These are phyloP conservation scores for Cebidichthys violaceus DNA, from an alignment of 2,113 vertebrate genomes.

Conservation along the genomic window DNA sequence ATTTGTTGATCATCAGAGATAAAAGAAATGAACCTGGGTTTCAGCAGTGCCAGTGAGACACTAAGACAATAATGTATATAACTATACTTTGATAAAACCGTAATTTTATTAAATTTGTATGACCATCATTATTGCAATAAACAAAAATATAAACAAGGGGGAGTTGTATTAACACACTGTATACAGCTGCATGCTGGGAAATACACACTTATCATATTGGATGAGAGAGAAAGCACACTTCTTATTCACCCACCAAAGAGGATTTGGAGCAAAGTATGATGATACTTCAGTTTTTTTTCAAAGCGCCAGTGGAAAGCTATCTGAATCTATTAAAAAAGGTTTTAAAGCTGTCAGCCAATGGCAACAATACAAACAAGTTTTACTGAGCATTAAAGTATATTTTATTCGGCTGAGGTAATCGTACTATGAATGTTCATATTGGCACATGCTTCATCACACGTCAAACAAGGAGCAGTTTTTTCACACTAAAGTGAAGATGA, in stretches of 20 bases:
- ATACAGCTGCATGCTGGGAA: background rate
- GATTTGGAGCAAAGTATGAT: background rate
- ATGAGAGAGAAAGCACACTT: background rate
- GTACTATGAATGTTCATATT: background rate
- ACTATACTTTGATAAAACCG: background rate
- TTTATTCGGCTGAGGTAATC: background rate
- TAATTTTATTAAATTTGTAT: background rate
- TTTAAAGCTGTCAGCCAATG: background rate
- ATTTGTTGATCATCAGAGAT: conserved; percentile 55
- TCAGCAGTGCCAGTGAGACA: background rate
- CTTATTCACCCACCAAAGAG: background rate
- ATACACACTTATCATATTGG: background rate
- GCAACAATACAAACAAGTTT: background rate
- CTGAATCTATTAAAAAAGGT: background rate
- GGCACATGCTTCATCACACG: background rate
- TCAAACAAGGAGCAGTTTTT: background rate
- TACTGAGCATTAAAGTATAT: background rate
- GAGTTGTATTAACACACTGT: background rate
- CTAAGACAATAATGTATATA: background rate
- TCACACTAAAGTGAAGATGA: background rate
- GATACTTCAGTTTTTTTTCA: background rate
- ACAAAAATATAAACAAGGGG: background rate
- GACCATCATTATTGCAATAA: background rate
- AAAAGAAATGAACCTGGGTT: conserved; percentile 16
- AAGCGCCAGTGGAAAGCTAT: background rate